A percentile compares a stretch with the other conserved stretches of the same genome.
Conservation (phyloP, 2,797 vertebrate species). For the Neosilurus hyrtlii region DNA sequence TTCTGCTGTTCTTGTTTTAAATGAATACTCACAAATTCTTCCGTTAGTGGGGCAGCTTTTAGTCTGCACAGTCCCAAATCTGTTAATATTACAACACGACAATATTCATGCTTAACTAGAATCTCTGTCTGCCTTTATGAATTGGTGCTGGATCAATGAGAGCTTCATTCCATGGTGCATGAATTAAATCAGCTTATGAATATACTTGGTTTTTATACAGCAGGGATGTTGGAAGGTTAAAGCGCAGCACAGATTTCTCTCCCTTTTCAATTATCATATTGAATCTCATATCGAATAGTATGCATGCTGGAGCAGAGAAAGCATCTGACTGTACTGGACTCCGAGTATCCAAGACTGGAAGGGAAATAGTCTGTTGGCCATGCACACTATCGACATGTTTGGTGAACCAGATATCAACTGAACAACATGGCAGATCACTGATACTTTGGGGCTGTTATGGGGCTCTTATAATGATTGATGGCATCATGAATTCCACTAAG, state of each 20-base stretch:
- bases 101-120: neutral
- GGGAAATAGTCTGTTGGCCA: neutral
- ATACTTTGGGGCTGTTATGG: conserved; percentile 7
- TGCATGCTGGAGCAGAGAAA: neutral
- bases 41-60: neutral
- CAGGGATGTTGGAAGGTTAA: neutral
- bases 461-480: conserved; percentile 6
- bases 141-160: neutral
- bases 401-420: neutral
- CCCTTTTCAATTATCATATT: neutral
- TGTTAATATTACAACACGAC: neutral
- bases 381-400: neutral
- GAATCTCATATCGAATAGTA: neutral
- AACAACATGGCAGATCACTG: neutral
- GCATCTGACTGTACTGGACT: neutral
- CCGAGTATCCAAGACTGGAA: neutral
- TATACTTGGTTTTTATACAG: neutral
- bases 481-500: neutral
- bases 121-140: neutral
- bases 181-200: neutral
- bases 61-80: neutral
- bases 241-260: neutral
- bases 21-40: neutral
- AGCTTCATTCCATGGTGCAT: neutral
- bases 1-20: neutral